Evolutionary conservation across 2,888 invertebrate genomes (phyloP).

Genomic region (Cepaea hortensis): DNA sequence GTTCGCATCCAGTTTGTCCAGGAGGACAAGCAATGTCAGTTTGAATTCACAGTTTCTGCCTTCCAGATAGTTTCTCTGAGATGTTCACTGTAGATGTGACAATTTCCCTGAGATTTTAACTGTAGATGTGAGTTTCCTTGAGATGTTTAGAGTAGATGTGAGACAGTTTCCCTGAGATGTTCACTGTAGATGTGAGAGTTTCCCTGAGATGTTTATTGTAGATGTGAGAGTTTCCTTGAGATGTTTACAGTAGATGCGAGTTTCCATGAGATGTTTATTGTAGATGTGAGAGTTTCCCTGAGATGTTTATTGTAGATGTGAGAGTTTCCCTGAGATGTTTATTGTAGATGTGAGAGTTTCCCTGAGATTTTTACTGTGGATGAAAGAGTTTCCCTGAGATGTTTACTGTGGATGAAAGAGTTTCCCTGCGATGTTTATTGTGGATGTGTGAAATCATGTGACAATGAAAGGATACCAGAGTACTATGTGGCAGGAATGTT

Average conservation of each 20-base stretch:
- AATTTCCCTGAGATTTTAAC: neutral
- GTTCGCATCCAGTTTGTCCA: neutral
- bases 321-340: slow-evolving; percentile 32
- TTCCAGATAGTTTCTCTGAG: slow-evolving; percentile 43
- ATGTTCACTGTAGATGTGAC: neutral
- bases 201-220: slow-evolving; percentile 27
- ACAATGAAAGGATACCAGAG: too few species aligned
- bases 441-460: too few species aligned
- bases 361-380: too few species aligned
- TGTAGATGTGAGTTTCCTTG: slow-evolving; percentile 15
- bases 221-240: neutral
- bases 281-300: neutral
- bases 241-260: neutral
- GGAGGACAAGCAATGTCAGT: neutral
- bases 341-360: too few species aligned
- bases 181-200: slow-evolving; percentile 37
- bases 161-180: neutral
- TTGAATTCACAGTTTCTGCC: slow-evolving; percentile 17
- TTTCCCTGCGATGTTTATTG: neutral
- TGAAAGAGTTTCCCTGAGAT: neutral
- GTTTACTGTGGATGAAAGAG: too few species aligned
- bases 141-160: neutral
- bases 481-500: too few species aligned
- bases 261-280: slow-evolving; percentile 29
- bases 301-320: slow-evolving; percentile 31